Evolutionary conservation across 2,797 vertebrate genomes (phyloP), one percentile per base, ranked within the genome.

Genomic region (Podargus strigoides): DNA sequence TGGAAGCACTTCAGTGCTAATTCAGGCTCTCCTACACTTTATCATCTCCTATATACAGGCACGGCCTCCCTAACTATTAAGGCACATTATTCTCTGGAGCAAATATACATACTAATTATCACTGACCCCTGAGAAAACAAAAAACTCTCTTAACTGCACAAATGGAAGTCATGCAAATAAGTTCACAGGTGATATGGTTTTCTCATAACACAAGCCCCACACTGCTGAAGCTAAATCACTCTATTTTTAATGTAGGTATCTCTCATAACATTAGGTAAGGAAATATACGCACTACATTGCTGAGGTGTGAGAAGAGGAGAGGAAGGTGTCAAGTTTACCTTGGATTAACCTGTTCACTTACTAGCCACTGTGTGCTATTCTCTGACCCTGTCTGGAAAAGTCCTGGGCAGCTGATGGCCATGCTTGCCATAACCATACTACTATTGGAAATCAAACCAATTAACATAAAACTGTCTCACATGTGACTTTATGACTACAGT

Each of bases 311-410:
- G 9, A 7, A 21, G 27, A 34, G 32, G 20, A 81, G 20, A 63
- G 23, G 34, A 85, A 50, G 44, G 22, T 37, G 5, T 23, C 10
- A 66, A 28, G 7, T 52, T 85, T 63, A 83, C 34, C 32, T 52
- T 47, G 26, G n/a, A 24, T 75, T 66, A 55, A 67, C 7, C 7
- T 67, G 30, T 7, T 73, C 14, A 7, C 6, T 66, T 42, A 32
- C 16, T 75, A 44, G 36, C 17, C 27, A 42, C 32, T 2, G 0
- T 2, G 1, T 41, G 46, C n/a, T 10, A 5, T 24, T 13, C 4
- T 70, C 79, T 59, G 20, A 67, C 17, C 27, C 60, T 26, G 21
- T 52, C 27, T 70, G 30, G 46, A 46, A 60, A 53, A 72, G 37
- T n/a, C 22, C 47, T 44, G 53, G 10, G 28, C 23, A 60, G 16